Evolutionary conservation across 2,888 invertebrate species (phyloP).

Genomic region (Falcaria lacertinaria): DNA sequence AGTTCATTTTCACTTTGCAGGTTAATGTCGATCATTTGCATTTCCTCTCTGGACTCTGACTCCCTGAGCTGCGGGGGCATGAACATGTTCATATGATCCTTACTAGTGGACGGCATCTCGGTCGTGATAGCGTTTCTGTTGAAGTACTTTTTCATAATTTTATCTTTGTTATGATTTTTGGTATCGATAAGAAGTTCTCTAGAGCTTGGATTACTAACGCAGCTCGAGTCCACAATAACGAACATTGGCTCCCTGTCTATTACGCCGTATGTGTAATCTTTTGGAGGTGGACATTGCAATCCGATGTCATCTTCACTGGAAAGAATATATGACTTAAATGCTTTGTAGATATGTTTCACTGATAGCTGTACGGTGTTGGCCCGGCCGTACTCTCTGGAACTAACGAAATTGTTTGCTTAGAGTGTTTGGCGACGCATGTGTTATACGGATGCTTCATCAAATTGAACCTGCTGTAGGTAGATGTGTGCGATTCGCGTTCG

Average conservation of each 20-base stretch:
- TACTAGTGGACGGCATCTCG: conserved; percentile 43
- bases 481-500: conserved; percentile 39
- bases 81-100: conserved; percentile 20
- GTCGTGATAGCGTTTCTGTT: conserved; percentile 25
- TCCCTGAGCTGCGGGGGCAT: conserved; percentile 16
- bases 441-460: conserved; percentile 31
- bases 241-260: conserved; percentile 38
- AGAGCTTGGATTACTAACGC: conserved; percentile 38
- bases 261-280: conserved; percentile 22
- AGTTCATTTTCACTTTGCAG: conserved; percentile 46
- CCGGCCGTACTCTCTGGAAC: conserved; percentile 35
- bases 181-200: conserved; percentile 34
- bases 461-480: conserved; percentile 46
- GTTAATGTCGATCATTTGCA: conserved; percentile 45
- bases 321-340: conserved; percentile 44
- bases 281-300: conserved; percentile 26
- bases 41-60: conserved; percentile 37
- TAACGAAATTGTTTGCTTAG: conserved; percentile 40
- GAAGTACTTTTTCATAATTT: conserved; percentile 21
- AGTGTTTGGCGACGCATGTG: conserved; percentile 21
- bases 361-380: conserved; percentile 18
- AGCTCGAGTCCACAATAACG: conserved; percentile 42
- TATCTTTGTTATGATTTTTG: conserved; percentile 20
- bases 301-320: conserved; percentile 46
- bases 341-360: conserved; percentile 26